Evolutionary conservation across 2,797 vertebrate species (phyloP), one percentile per base, ranked within the genome.

Genomic region (Acipenser transmontanus): DNA sequence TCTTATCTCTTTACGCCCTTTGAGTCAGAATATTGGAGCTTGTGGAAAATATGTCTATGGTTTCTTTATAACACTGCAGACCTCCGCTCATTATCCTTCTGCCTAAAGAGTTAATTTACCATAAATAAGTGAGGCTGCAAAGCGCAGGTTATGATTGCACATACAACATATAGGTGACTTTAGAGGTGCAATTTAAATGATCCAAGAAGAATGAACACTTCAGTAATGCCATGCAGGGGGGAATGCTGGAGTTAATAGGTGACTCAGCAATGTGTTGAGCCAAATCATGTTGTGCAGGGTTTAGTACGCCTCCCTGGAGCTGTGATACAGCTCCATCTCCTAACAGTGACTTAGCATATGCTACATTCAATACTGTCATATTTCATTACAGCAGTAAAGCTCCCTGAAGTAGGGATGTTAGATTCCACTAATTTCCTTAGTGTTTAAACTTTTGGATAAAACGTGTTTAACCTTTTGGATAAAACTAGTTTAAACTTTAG

Each of bases 1-100:
- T 74, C 66, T 69, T 82, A 81, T 82, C 88, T 88, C 86, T 83
- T 80, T 85, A 34, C 34, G 34, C 34, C 34, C 34, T 34, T 52
- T 68, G 69, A 64, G 50, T 73, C 73, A 79, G 52, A 84, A 84
- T 75, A 63, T 48, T 68, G 61, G 52, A 59, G 64, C 7, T n/a
- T 59, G 13, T n/a, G 50, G 57, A 57, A 49, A 49, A 14, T 9
- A 14, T 71, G 79, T 71, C 71, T 71, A 69, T 69, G 74, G 68
- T 76, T 80, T 78, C 77, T 73, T 82, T 70, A 84, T 8, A 57
- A 67, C 71, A 66, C 49, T 62, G 61, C 8, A 13, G 65, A 70
- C 63, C 34, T 34, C 65, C 75, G 57, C n/a, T 57, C 49, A 81
- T 83, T 82, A 76, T 81, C 9, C 54, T 11, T n/a, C 77, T 83